Evolutionary conservation across 35 echinoderm and acorn worm species (phyloP).

Genomic region (Heliocidaris erythrogramma): DNA sequence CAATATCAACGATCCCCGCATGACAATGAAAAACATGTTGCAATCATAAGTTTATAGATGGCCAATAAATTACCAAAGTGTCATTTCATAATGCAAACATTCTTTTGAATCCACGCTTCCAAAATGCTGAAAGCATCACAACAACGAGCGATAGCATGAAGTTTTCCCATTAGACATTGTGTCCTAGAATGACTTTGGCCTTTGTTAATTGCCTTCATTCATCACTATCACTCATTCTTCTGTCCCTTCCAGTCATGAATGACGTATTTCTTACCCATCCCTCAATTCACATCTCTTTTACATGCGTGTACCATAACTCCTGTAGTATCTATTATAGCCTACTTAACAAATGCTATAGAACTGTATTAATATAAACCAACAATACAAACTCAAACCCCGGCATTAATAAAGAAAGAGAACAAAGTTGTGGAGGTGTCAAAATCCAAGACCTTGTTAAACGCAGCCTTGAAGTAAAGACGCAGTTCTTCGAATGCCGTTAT

Average conservation of each 20-base stretch:
- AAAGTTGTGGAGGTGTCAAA: background rate
- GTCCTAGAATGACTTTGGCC: slow-evolving; percentile 8
- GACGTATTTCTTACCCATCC: background rate
- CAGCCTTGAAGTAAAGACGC: background rate
- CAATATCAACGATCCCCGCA: too few species aligned
- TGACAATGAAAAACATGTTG: too few species aligned
- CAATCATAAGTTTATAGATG: background rate
- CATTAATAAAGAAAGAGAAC: background rate
- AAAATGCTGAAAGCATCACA: background rate
- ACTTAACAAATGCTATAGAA: too few species aligned
- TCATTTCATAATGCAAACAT: background rate
- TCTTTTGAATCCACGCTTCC: background rate
- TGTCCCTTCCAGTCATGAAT: background rate
- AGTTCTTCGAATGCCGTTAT: background rate
- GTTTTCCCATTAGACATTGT: background rate
- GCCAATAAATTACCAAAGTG: background rate
- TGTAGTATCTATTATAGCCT: too few species aligned
- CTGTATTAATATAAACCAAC: too few species aligned
- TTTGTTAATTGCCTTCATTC: slow-evolving; percentile 16
- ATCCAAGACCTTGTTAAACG: background rate
- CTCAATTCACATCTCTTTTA: background rate
- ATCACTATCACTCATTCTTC: background rate
- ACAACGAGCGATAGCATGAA: background rate
- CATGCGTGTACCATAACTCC: background rate
- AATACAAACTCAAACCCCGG: too few species aligned